Conservation (phyloP, 37 sponge, comb jelly and placozoan genomes). For the Cladorhizidae sp. region DNA sequence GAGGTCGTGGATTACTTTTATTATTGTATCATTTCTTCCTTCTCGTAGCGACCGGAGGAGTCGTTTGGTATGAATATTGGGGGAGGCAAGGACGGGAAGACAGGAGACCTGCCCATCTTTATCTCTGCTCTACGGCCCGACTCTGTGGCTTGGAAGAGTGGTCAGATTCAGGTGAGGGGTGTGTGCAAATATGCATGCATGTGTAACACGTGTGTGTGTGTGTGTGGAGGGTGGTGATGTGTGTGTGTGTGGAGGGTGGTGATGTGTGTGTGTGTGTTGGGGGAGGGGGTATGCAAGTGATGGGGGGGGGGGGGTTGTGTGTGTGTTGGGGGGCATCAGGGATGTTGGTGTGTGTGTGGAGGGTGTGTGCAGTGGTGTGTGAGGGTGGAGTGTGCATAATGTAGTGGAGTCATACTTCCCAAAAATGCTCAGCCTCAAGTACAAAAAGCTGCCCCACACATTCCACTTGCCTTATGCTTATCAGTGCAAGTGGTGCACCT, state of each 20-base stretch:
- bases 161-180: constrained; percentile 54
- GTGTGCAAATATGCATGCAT: constrained; percentile 4
- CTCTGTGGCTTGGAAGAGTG: constrained; percentile 26
- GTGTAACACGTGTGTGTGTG: constrained; percentile 8
- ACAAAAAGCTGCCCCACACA: no score
- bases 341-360: no score
- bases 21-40: constrained; percentile 1
- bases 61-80: constrained; percentile 86
- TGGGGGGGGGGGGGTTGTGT: no score
- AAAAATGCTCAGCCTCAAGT: no score
- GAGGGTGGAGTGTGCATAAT: no score
- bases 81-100: constrained; percentile 57
- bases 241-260: background rate
- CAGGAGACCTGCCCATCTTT: constrained; percentile 76
- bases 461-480: no score
- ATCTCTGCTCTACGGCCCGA: constrained; percentile 49
- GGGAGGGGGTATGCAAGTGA: no score
- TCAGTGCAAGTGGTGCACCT: no score
- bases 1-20: background rate
- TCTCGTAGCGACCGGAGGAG: constrained; percentile 55
- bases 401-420: no score
- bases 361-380: no score
- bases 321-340: no score
- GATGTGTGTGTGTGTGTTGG: no score
- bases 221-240: background rate